Base-by-base conservation (phyloP, 1,140 invertebrate genomes). In the Chymomyza costata region DNA sequence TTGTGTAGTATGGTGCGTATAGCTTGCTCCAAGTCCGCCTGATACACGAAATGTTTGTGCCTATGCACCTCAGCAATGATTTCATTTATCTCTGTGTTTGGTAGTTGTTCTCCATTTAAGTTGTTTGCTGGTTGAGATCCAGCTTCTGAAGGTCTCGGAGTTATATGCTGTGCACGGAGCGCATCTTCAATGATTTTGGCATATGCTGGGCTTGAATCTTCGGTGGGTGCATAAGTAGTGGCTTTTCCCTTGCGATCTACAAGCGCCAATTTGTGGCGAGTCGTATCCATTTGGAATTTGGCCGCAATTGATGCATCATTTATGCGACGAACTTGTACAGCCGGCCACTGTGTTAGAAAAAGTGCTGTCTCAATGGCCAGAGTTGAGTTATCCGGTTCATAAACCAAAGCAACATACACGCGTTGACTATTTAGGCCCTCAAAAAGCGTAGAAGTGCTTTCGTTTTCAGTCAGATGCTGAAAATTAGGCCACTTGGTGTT, bases 1-100 rank as follows among this genome's bases (percentile, higher is more conserved):
- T 94, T 92, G 56, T 89, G 89, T 3, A 98, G 87, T 8, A 92
- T 91, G 78, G 93, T 94, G 64, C 90, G 89, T 7, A 98, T 68
- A 0, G 94, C 92, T 76, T 91, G 93, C 86, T 97, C 94, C 37
- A 98, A 84, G 86, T 98, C 96, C 44, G 91, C 88, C 86, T 96
- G 93, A 82, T 92, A 95, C 0, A 96, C 90, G 40, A 83, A 38
- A 18, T 84, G 83, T 21, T 84, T 84, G 16, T 84, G 78, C 2
- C 63, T 54, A 19, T 64, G 62, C 14, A 84, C 82, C 35, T 84
- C 70, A 2, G 59, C 34, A 1, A 84, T 57, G 6, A 74, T 65
- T 0, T 59, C 48, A 1, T 16, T 55, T 28, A 10, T 28, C 25
- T 28, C 5, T 28, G 2, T 60, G 38, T 2, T 45, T 40, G 1